phyloP scores from a whole-genome alignment of 1,140 invertebrate genomes.

The Hylaeus volcanicus region DNA sequence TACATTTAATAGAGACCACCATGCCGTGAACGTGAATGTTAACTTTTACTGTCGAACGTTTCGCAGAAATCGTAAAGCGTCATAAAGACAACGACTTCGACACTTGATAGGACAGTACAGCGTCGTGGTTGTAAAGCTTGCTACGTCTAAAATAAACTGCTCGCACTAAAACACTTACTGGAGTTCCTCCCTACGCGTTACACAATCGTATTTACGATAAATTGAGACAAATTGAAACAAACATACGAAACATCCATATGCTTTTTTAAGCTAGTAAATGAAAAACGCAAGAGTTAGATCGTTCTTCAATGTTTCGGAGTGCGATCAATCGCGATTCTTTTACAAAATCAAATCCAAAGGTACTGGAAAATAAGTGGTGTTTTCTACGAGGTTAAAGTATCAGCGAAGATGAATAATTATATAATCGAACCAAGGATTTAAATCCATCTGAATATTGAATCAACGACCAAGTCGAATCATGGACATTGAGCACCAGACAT shows the following conservation, averaged over 20 bases:
- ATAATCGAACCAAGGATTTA: too few species aligned
- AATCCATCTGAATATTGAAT: neutral
- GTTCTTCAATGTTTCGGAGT: too few species aligned
- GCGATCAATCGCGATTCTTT: too few species aligned
- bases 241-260: too few species aligned
- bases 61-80: slow-evolving; percentile 18
- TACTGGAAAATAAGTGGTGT: too few species aligned
- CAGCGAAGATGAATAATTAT: too few species aligned
- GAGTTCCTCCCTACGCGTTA: neutral
- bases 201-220: neutral
- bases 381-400: too few species aligned
- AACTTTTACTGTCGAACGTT: slow-evolving; percentile 24
- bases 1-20: slow-evolving; percentile 47
- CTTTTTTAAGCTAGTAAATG: neutral
- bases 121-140: slow-evolving; percentile 24
- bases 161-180: neutral
- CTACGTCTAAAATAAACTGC: slow-evolving; percentile 10
- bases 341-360: too few species aligned
- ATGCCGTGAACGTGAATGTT: slow-evolving; percentile 20
- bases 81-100: slow-evolving; percentile 48
- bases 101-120: neutral
- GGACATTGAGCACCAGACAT: neutral
- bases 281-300: neutral
- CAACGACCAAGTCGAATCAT: neutral
- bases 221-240: too few species aligned